Evolutionary conservation across 2,113 vertebrate species (phyloP).

Genomic region (Oncorhynchus mykiss): DNA sequence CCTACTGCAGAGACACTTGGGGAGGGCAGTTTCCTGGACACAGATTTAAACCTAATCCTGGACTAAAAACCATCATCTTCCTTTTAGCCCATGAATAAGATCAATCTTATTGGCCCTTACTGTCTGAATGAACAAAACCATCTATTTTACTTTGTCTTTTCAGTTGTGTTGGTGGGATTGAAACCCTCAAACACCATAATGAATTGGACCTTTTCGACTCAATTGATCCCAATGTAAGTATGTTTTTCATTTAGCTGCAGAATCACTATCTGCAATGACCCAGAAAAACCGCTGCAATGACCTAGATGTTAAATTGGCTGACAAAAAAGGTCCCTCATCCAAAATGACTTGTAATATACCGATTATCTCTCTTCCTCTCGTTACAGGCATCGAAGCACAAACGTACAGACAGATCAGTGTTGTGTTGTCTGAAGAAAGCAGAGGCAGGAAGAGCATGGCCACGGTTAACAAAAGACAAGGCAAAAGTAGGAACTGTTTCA

Average conservation of each 20-base stretch:
- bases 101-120: too few relatives aligned
- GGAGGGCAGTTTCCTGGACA: slow-evolving; percentile 67
- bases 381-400: slow-evolving; percentile 93
- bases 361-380: neutral
- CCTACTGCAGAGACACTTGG: slow-evolving; percentile 50
- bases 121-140: neutral
- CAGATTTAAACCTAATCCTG: too few relatives aligned
- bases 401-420: slow-evolving; percentile 94
- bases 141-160: slow-evolving; percentile 21
- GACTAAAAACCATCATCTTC: too few relatives aligned
- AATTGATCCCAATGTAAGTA: slow-evolving; percentile 94
- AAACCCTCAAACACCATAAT: slow-evolving; percentile 90
- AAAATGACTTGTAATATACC: neutral
- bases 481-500: slow-evolving; percentile 76
- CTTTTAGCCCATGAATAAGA: too few relatives aligned
- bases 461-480: slow-evolving; percentile 93
- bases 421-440: slow-evolving; percentile 96
- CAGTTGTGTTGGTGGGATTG: slow-evolving; percentile 92
- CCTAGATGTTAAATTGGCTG: neutral
- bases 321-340: too few relatives aligned
- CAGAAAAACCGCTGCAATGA: too few relatives aligned
- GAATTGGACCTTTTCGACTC: slow-evolving; percentile 92
- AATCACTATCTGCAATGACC: slow-evolving; percentile 79
- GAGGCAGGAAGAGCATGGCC: slow-evolving; percentile 93
- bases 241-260: neutral